Conservation (phyloP, 2,888 invertebrate species). For the Trisateles emortualis region DNA sequence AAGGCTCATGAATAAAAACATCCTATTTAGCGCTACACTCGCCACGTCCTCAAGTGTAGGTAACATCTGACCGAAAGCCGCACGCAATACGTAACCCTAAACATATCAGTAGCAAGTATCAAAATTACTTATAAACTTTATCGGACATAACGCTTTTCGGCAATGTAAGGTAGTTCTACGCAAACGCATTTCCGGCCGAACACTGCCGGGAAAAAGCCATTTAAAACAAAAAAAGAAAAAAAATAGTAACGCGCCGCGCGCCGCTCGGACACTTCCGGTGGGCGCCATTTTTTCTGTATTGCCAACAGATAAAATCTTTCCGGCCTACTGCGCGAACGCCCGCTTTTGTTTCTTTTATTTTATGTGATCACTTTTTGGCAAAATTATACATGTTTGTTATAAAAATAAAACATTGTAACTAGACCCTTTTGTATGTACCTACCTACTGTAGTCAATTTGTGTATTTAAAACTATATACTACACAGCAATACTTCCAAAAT, state of each 20-base stretch:
- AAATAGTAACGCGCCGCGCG: slow-evolving; percentile 85
- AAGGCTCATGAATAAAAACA: slow-evolving; percentile 86
- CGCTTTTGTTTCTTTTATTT: slow-evolving; percentile 79
- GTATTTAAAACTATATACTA: too few relatives aligned
- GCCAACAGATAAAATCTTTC: slow-evolving; percentile 87
- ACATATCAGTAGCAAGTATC: slow-evolving; percentile 59
- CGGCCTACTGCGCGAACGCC: slow-evolving; percentile 84
- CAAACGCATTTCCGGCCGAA: slow-evolving; percentile 86
- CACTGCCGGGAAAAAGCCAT: slow-evolving; percentile 86
- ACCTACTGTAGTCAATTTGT: neutral
- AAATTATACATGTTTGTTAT: slow-evolving; percentile 63
- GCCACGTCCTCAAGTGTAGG: slow-evolving; percentile 66
- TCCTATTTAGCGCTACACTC: slow-evolving; percentile 84
- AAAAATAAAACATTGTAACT: slow-evolving; percentile 23
- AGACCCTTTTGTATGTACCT: neutral
- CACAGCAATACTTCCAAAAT: too few relatives aligned
- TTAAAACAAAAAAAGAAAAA: slow-evolving; percentile 85
- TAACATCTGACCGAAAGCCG: slow-evolving; percentile 52
- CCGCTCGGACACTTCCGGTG: slow-evolving; percentile 87
- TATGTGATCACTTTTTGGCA: slow-evolving; percentile 76
- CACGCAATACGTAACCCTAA: slow-evolving; percentile 64
- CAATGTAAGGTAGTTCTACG: slow-evolving; percentile 79
- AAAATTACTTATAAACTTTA: slow-evolving; percentile 69
- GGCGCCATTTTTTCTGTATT: slow-evolving; percentile 87
- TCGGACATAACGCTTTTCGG: slow-evolving; percentile 71